Evolutionary conservation across 2,888 invertebrate genomes (phyloP), one percentile per base, ranked within the genome.

Genomic region (Drosophila demipolita): DNA sequence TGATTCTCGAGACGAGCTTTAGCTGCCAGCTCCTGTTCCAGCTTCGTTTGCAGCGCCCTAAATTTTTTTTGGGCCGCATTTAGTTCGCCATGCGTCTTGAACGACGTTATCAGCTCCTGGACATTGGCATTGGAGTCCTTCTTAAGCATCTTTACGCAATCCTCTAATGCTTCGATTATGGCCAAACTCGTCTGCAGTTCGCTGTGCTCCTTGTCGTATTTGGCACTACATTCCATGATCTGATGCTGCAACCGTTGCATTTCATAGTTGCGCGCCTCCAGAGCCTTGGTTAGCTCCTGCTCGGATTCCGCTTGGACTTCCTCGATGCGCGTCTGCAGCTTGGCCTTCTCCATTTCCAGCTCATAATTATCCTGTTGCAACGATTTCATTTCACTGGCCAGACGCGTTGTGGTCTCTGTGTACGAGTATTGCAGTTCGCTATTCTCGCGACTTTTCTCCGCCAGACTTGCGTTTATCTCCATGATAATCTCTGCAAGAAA

Each of bases 61-160:
- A 94, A 94, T 83, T 95, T 95, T 66, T 94, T 93, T 67, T 94
- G 93, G 26, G 94, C 89, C 69, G 94, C 94, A 36, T 94, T 92
- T 2, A 95, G 92, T 87, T 96, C 95, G 0, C 95, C 95, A 80
- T 95, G 95, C 17, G 94, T 92, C 52, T 94, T 94, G 45, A 94
- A 94, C 45, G 94, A 94, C 80, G 95, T 94, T 53, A 95, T 93
- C 32, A 95, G 89, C 67, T 94, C 94, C 42, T 94, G 93, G 6
- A 93, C 93, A 69, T 92, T 91, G 48, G 93, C 89, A 52, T 92
- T 94, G 7, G 93, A 86, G 40, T 93, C 92, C 73, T 94, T 93
- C 68, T 92, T 92, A 0, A 94, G 70, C 52, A 93, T 87, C 65
- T 93, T 93, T 1, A 95, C 78, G 52, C 93, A 94, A 20, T 94